phyloP scores from a whole-genome alignment of 2,113 vertebrate genomes.

The Misgurnus mizolepis region DNA sequence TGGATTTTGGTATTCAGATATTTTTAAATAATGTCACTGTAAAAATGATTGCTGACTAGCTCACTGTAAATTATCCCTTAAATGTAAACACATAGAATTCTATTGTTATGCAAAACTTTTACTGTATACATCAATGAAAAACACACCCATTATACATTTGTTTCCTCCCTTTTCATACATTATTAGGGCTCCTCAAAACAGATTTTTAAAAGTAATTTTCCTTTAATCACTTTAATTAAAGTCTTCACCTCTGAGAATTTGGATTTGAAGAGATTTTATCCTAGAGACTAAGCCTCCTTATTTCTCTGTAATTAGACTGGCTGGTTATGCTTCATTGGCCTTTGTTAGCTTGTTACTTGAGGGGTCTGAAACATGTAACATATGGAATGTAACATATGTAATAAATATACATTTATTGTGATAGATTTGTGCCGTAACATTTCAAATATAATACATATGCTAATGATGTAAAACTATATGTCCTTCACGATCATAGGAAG shows the following conservation, averaged over 20 bases:
- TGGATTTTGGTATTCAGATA: too few relatives aligned
- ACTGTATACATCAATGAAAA: not conserved
- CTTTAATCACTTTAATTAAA: conserved; percentile 38
- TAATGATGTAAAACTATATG: too few relatives aligned
- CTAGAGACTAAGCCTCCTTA: not conserved
- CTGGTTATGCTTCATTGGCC: conserved; percentile 14
- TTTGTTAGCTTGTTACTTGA: not conserved
- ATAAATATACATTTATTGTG: too few relatives aligned
- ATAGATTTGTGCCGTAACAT: not conserved
- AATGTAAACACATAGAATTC: too few relatives aligned
- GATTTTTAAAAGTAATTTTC: conserved; percentile 25
- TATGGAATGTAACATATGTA: not conserved
- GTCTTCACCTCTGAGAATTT: conserved; percentile 17
- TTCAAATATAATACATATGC: too few relatives aligned
- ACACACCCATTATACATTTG: not conserved
- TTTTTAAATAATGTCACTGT: too few relatives aligned
- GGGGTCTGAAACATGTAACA: too few relatives aligned
- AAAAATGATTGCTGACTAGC: too few relatives aligned
- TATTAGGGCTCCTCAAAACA: not conserved
- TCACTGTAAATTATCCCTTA: too few relatives aligned
- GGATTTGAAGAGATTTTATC: conserved; percentile 35
- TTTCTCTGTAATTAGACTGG: conserved; percentile 33
- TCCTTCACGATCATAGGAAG: not conserved
- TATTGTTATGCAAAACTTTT: too few relatives aligned
- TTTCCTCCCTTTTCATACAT: not conserved